phyloP scores from a whole-genome alignment of 2,113 vertebrate genomes.

The Heterotis niloticus region DNA sequence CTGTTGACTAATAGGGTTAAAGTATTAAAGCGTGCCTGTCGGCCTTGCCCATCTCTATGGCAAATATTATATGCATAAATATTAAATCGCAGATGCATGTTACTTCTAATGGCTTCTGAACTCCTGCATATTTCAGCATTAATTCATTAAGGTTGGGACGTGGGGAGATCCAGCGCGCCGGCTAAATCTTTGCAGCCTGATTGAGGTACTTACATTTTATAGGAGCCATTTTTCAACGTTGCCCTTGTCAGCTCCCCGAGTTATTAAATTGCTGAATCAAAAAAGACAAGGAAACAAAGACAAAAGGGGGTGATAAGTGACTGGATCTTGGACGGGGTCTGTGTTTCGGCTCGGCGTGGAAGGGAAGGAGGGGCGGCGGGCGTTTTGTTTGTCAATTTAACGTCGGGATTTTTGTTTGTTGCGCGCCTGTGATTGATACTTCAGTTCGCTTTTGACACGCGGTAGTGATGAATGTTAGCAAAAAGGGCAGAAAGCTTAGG shows the following conservation, averaged over 20 bases:
- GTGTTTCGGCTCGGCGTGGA: no score
- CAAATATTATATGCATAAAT: constrained; percentile 26
- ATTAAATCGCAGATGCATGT: constrained; percentile 55
- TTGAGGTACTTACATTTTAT: constrained; percentile 81
- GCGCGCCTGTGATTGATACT: no score
- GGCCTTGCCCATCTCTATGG: constrained; percentile 14
- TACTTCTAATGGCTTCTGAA: constrained; percentile 75
- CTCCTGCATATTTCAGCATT: constrained; percentile 70
- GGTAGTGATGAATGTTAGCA: no score
- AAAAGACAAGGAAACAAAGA: constrained; percentile 31
- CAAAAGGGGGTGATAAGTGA: constrained; percentile 18
- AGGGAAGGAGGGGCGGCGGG: no score
- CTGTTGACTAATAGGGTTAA: constrained; percentile 25
- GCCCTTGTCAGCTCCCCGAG: constrained; percentile 74
- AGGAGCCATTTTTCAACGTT: constrained; percentile 78
- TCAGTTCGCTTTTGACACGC: no score
- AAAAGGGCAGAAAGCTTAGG: no score
- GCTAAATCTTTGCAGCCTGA: constrained; percentile 77
- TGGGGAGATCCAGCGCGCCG: constrained; percentile 43
- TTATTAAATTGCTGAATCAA: constrained; percentile 81
- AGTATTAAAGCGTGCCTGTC: background rate
- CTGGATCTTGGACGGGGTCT: no score
- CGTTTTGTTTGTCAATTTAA: no score
- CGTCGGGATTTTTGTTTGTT: no score
- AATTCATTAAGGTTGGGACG: constrained; percentile 74